Conservation (phyloP, 2,113 vertebrate species). For the Tringa solitaria region DNA sequence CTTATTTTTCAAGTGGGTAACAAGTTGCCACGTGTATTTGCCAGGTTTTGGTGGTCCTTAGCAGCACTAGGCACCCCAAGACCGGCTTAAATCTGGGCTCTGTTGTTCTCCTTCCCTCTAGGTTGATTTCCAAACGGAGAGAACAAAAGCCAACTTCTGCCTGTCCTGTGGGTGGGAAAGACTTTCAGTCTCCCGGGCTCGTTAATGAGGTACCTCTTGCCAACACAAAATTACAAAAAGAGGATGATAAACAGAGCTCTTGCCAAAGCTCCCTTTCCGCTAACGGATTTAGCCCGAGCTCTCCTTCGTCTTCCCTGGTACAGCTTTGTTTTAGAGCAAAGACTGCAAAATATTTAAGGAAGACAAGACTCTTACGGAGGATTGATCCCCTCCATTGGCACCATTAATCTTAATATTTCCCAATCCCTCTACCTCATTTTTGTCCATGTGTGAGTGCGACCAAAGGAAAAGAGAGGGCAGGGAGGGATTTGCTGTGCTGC, state of each 20-base stretch:
- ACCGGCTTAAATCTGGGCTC: neutral
- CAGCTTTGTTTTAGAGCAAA: neutral
- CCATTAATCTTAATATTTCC: neutral
- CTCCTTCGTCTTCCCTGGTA: neutral
- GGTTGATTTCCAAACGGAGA: neutral
- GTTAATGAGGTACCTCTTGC: neutral
- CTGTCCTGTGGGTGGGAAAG: neutral
- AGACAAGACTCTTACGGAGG: neutral
- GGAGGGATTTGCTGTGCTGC: neutral
- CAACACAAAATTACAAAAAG: neutral
- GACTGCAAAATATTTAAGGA: neutral
- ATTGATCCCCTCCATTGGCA: neutral
- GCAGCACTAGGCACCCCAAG: neutral
- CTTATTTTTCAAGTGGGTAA: neutral
- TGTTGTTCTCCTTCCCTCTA: neutral
- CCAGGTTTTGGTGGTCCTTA: neutral
- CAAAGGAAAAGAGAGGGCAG: neutral
- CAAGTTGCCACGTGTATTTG: accelerated
- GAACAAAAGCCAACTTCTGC: neutral
- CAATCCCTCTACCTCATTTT: neutral
- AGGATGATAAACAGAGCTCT: slow-evolving; percentile 8
- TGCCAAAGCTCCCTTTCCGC: neutral
- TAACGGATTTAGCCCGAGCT: neutral
- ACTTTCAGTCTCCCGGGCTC: neutral
- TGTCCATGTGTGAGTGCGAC: accelerated